Evolutionary conservation across 2,113 vertebrate genomes (phyloP), one percentile per base, ranked within the genome.

Genomic region (Heteronetta atricapilla): DNA sequence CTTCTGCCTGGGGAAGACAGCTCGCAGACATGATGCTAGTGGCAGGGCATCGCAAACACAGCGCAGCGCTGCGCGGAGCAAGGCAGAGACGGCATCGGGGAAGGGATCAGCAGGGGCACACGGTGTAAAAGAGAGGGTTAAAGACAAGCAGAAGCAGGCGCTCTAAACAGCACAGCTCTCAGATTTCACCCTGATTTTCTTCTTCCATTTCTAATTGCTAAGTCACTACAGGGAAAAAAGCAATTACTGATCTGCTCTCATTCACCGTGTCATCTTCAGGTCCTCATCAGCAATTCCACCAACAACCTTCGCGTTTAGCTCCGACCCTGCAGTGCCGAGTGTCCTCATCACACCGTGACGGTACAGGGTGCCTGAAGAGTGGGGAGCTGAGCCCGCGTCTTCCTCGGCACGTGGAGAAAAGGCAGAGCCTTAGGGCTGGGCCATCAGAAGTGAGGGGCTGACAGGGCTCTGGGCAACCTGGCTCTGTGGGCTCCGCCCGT

Each of bases 1-100:
- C 94, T 96, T 91, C 42, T 92, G 95, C 89, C 96, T 88, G 33
- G 59, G 95, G 97, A 94, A 97, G 97, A 97, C 96, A 98, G 96
- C 86, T 97, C 74, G 38, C 95, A 97, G 96, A 95, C 93, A 90
- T 46, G 93, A 93, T 88, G 89, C 6, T 64, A 95, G 96, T 95
- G 96, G 97, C 96, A 97, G 95, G 92, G 90, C 96, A 96, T 88
- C 95, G 96, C 86, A 97, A 97, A 96, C 66, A 44, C 18, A 96
- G 88, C 36, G 70, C 88, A 68, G 80, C 40, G 18, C 59, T 91
- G 63, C 4, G 6, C 94, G 93, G 96, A 96, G 72, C 4, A 3
- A 95, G 90, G 94, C 79, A 91, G 81, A 6, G 13, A 53, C 90
- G 92, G 82, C 50, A 44, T 33, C 0, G 0, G 18, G 28, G 94